Percentiles rank a stretch among this genome's conserved stretches.
Evolutionary conservation across 2,888 invertebrate genomes (phyloP).

Genomic region (Meiosimyza decipiens): DNA sequence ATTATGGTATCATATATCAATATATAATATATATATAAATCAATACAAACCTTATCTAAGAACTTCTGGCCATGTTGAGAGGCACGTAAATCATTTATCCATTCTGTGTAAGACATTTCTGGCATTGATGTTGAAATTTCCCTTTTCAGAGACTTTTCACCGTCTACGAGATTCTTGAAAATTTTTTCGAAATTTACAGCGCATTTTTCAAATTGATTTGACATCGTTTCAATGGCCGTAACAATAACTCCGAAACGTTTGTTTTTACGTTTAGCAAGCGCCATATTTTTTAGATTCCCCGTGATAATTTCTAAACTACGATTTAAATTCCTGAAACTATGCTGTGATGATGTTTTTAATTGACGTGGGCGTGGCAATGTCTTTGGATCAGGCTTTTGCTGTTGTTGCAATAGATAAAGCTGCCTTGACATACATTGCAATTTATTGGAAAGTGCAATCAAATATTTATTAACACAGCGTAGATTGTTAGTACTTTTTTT

Average conservation of each 20-base stretch:
- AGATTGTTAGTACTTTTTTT: conserved; percentile 46
- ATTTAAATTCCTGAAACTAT: conserved; percentile 44
- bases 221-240: conserved; percentile 51
- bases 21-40: no score
- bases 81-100: conserved; percentile 63
- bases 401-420: conserved; percentile 47
- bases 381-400: conserved; percentile 19
- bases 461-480: conserved; percentile 54
- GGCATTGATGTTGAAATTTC: conserved; percentile 36
- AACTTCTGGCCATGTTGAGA: conserved; percentile 60
- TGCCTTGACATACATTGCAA: conserved; percentile 53
- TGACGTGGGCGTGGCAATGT: conserved; percentile 31
- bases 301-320: conserved; percentile 54
- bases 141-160: not conserved
- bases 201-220: conserved; percentile 54
- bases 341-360: conserved; percentile 34
- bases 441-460: conserved; percentile 53
- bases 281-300: conserved; percentile 50
- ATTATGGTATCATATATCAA: not conserved
- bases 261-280: conserved; percentile 49
- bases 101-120: conserved; percentile 57
- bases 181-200: conserved; percentile 52
- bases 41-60: conserved; percentile 55
- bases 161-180: conserved; percentile 31
- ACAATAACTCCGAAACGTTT: conserved; percentile 50